phyloP scores from a whole-genome alignment of 2,113 vertebrate species.

The Psilopsiagon aymara region DNA sequence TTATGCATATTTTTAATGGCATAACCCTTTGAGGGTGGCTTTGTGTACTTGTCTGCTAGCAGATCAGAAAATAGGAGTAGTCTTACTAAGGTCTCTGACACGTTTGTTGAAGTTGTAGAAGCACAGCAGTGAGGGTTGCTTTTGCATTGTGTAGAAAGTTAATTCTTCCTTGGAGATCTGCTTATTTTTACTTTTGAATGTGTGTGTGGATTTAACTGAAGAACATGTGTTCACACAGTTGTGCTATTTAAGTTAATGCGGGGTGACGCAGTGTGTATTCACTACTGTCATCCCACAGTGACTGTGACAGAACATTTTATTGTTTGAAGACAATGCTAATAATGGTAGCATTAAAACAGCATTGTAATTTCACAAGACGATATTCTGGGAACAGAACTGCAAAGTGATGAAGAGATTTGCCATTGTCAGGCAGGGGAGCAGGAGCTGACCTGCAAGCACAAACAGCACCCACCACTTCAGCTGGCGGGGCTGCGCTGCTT shows the following conservation, averaged over 20 bases:
- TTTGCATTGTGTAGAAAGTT: background rate
- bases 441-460: background rate
- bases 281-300: background rate
- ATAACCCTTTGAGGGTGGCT: background rate
- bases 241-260: background rate
- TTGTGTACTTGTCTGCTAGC: background rate
- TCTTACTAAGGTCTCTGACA: background rate
- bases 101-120: background rate
- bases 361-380: background rate
- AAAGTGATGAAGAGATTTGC: background rate
- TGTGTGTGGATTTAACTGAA: background rate
- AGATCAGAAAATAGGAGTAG: background rate
- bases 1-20: background rate
- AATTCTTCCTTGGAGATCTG: background rate
- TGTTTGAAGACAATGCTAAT: slow-evolving; percentile 40
- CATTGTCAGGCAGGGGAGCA: background rate
- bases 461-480: rapidly evolving
- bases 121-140: background rate
- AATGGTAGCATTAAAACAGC: background rate
- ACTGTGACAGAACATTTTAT: background rate
- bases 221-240: slow-evolving; percentile 13
- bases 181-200: background rate
- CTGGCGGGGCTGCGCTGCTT: background rate
- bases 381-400: background rate
- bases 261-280: slow-evolving; percentile 35